Evolutionary conservation across 1,140 invertebrate genomes (phyloP), one percentile per base, ranked within the genome.

Genomic region (Neocloeon triangulifer): DNA sequence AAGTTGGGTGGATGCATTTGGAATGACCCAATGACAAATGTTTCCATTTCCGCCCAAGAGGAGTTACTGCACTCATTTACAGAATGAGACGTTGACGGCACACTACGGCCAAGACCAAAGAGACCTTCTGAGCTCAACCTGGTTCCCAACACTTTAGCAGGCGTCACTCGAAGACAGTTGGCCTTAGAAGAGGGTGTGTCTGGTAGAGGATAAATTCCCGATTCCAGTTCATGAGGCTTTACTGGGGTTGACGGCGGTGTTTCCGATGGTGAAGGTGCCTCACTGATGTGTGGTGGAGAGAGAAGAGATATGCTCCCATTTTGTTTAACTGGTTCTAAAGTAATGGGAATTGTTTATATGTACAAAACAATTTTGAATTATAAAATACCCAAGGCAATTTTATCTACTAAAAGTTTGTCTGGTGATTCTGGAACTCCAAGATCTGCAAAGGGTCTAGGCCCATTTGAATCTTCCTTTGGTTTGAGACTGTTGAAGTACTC

Each of bases 11-110:
- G 92, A 52, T 79, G 70, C 37, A 96, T 74, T 47, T 82, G 78
- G 41, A 82, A 61, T 19, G 61, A 68, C 37, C 81, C 82, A 42
- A 89, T 86, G 19, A 89, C 72, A 44, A 75, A 77, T 0, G 69
- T 69, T 48, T 86, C 77, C 61, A 88, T 68, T 52, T 86, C 81
- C 1, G 73, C 73, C 85, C 82, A 91, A 18, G 76, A 85, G 25
- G 79, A 88, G 53, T 85, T 86, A 37, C 69, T 59, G 51, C 57
- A 29, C 45, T 60, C 46, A 54, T 53, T 7, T 2, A 13, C 13
- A 46, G 31, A 4, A 2, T 13, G 47, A 44, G 1, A 37, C 41
- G 26, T 35, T 37, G 1, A 46, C 42, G 7, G 36, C 36, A n/a
- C 14, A 23, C 8, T 8, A 8, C 8, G 22, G 8, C 12, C 8